Evolutionary conservation across 1,140 invertebrate genomes (phyloP), one percentile per base, ranked within the genome.

Genomic region (Hycleus phaleratus): DNA sequence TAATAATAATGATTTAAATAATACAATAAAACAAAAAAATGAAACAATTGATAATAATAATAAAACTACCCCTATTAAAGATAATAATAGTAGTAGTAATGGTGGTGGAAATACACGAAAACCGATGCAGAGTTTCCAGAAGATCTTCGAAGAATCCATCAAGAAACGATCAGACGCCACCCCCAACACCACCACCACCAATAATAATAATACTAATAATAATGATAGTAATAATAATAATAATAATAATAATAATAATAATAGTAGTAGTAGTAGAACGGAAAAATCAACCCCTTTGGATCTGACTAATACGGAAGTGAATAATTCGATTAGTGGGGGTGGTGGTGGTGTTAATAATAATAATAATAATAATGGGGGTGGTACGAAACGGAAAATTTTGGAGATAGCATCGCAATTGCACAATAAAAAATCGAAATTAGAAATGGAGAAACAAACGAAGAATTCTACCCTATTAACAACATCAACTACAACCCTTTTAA

Each of bases 71-170:
- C 9, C 40, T 42, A 42, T 9, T 6, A 42, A 42, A 42, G 9
- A n/a, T 42, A 38, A 38, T 49, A 26, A 26, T 38, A 38, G n/a
- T 11, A n/a, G 38, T n/a, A n/a, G 9, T 26, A 8, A 32, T 65
- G 25, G 61, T 58, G 3, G 61, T 63, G 46, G 58, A 56, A 55
- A 63, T 65, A 4, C 64, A 65, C 61, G 56, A 63, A 58, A 4
- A 65, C 61, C 57, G 59, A 18, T 18, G 9, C 67, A 68, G 26
- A 69, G 66, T 7, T 74, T 72, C 47, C 71, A 73, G 54, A 74
- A 71, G 46, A 73, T 74, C 57, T 74, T 74, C 49, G 72, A 74
- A 46, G 71, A 74, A 46, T 63, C 67, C 1, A 60, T 74, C 0
- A 72, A 70, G 47, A 72, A 72, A 51, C 50, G 32, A 5, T 7